Base-by-base conservation (phyloP, 2,888 invertebrate species). In the Andrena flavipes region DNA sequence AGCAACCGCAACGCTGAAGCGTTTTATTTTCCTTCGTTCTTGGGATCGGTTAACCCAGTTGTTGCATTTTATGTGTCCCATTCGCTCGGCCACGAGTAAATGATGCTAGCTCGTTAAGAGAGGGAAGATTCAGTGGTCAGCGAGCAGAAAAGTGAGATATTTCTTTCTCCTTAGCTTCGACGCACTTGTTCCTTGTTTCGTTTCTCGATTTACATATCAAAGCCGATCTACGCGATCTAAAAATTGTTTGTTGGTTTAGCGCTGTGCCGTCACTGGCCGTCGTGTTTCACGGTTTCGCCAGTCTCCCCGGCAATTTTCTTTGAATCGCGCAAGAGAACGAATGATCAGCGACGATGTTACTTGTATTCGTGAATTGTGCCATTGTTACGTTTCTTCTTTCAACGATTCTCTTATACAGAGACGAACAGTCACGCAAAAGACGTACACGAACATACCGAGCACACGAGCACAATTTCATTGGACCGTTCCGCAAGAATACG, bases 171-270 rank as follows among this genome's bases (percentile, higher is more conserved):
- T 23, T 48, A 2, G 54, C 29, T 49, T 54, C 56, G 54, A 60
- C 51, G 8, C 59, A 63, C 54, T 29, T 54, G 54, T 76, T 62
- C 65, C 82, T 71, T 26, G 85, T 88, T 90, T 77, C 79, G 85
- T 88, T 90, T 82, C 70, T 85, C 87, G 10, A 87, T 91, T 91
- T 89, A 92, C 91, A 92, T 92, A 93, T 93, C 92, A 92, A 48
- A 87, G 87, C 84, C 83, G 91, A 93, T 92, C 91, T 89, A 83
- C 76, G 80, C 88, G 90, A 91, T 91, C 82, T 90, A 88, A 89
- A 89, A 85, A 82, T 85, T 74, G 65, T 80, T 88, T 77, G 67
- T 51, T 54, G 49, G 64, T 71, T 76, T 77, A 82, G 26, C 23
- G 59, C 62, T 33, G 51, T 64, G 54, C 7, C 62, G 54, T 35